A percentile compares a stretch with the other conserved stretches of the same genome.
Evolutionary conservation across 1,140 invertebrate genomes (phyloP).

Genomic region (Caenorhabditis latens): DNA sequence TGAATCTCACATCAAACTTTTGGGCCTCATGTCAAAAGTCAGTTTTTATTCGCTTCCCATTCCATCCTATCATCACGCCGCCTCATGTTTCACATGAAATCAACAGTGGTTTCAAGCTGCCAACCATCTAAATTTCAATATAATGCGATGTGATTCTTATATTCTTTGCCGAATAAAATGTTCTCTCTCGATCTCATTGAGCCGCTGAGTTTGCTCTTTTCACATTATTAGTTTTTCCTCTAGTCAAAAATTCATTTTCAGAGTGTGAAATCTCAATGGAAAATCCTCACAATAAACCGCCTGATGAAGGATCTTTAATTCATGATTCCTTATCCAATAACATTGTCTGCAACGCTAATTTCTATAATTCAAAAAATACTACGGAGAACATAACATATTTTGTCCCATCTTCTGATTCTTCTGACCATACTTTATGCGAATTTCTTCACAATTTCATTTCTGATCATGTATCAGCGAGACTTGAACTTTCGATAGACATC

Average conservation of each 20-base stretch:
- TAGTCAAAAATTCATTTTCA: not conserved
- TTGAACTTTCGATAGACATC: no score
- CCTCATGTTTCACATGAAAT: slow-evolving; percentile 41
- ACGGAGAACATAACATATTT: no score
- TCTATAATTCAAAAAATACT: no score
- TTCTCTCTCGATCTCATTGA: not conserved
- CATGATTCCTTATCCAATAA: no score
- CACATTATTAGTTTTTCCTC: not conserved
- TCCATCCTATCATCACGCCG: not conserved
- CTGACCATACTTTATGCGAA: not conserved
- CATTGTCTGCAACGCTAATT: no score
- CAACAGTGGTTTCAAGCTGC: slow-evolving; percentile 13
- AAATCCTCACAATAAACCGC: no score
- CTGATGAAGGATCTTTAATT: no score
- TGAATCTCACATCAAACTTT: slow-evolving; percentile 18
- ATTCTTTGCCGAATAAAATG: slow-evolving; percentile 32
- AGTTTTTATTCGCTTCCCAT: not conserved
- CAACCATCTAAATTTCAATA: not conserved
- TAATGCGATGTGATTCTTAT: slow-evolving; percentile 47
- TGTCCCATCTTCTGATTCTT: not conserved
- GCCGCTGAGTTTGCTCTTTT: not conserved
- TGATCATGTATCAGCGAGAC: not conserved
- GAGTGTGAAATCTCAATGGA: no score
- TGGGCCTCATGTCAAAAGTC: not conserved
- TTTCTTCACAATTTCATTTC: not conserved